A percentile compares a stretch with the other conserved stretches of the same genome.
phyloP scores from a whole-genome alignment of 2,797 vertebrate genomes.

The Mastacembelus armatus region DNA sequence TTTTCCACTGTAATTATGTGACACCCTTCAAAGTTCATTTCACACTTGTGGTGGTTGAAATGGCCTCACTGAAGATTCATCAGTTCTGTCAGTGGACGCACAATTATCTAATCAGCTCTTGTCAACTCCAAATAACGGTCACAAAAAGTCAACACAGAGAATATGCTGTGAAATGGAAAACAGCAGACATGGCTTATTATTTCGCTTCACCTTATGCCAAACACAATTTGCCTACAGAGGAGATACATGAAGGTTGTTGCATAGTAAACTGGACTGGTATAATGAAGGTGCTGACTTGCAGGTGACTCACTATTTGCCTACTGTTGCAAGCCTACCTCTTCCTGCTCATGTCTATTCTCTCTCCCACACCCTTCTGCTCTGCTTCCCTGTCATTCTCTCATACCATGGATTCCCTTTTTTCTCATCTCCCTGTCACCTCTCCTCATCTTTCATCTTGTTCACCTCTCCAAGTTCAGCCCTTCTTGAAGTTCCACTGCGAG shows the following conservation, averaged over 20 bases:
- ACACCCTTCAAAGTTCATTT: neutral
- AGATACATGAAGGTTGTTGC: neutral
- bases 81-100: neutral
- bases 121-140: no score
- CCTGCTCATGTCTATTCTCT: neutral
- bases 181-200: neutral
- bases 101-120: neutral
- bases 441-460: slow-evolving; percentile 4
- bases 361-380: neutral
- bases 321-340: neutral
- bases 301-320: neutral
- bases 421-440: neutral
- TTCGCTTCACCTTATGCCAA: slow-evolving; percentile 1
- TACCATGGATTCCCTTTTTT: neutral
- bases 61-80: neutral
- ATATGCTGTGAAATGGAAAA: slow-evolving; percentile 3
- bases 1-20: neutral
- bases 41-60: neutral
- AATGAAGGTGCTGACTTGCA: slow-evolving; percentile 9
- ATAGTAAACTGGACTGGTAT: neutral
- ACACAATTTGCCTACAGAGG: slow-evolving; percentile 10
- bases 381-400: neutral
- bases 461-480: slow-evolving; percentile 13
- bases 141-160: no score
- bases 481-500: slow-evolving; percentile 9